phyloP scores from a whole-genome alignment of 1,140 invertebrate genomes.

The Dinothrombium tinctorium region DNA sequence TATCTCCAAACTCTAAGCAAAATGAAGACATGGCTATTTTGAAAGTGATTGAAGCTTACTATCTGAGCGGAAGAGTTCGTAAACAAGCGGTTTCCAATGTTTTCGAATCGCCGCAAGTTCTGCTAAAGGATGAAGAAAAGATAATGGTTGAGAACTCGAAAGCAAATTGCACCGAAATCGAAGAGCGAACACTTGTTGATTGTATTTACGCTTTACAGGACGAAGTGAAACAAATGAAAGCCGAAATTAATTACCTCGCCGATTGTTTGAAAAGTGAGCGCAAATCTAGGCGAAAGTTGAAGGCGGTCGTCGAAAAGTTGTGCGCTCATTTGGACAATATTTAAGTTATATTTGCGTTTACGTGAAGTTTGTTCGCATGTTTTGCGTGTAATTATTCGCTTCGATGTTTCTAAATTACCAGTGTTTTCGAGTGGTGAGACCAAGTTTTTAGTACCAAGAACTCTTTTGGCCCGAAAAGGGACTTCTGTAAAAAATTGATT shows the following conservation, averaged over 20 bases:
- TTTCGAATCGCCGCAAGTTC: neutral
- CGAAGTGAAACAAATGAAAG: neutral
- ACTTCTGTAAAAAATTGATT: too few species aligned
- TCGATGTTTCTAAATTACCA: too few species aligned
- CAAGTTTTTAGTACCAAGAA: too few species aligned
- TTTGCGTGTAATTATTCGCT: too few species aligned
- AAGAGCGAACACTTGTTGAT: neutral
- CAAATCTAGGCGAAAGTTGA: neutral
- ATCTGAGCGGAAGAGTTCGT: neutral
- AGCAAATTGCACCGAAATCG: neutral
- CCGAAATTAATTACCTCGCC: neutral
- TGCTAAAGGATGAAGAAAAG: neutral
- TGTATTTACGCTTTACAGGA: neutral
- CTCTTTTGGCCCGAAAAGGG: too few species aligned
- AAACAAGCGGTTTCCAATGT: neutral
- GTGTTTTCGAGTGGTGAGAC: too few species aligned
- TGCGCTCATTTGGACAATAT: too few species aligned
- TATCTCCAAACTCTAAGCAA: neutral
- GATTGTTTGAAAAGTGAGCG: neutral
- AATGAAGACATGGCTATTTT: neutral
- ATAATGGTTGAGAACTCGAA: neutral
- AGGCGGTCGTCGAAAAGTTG: neutral
- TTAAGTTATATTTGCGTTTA: too few species aligned
- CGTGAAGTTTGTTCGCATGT: too few species aligned
- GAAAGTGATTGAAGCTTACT: constrained; percentile 1